These are phyloP conservation scores for Neoascia interrupta DNA, from an alignment of 2,888 invertebrate genomes.

Conservation along the genomic window DNA sequence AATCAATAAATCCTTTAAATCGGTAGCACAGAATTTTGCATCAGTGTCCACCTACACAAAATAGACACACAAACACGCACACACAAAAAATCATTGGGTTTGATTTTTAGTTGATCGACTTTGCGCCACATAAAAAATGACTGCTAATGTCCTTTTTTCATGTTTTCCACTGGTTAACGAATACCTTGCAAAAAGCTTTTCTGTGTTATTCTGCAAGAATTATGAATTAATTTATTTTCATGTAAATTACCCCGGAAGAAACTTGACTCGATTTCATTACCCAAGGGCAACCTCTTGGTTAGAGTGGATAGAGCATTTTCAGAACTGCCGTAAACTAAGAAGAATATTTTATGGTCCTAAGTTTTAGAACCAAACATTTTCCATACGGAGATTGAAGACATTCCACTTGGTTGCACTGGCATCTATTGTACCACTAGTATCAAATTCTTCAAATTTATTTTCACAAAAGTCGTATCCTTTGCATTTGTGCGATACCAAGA, in stretches of 20 bases:
- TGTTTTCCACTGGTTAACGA: constrained; percentile 4
- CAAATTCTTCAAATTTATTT: constrained; percentile 53
- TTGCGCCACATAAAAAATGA: not conserved
- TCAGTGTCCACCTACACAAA: not conserved
- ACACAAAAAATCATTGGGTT: constrained; percentile 13
- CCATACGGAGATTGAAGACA: constrained; percentile 27
- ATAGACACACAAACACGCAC: too few species aligned
- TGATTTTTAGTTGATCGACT: constrained; percentile 34
- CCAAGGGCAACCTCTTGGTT: not conserved
- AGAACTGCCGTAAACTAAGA: constrained; percentile 39
- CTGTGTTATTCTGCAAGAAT: constrained; percentile 37
- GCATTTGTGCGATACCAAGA: constrained; percentile 24
- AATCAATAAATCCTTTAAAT: constrained; percentile 12
- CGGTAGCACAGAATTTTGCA: not conserved
- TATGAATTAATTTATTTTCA: constrained; percentile 53
- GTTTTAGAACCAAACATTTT: constrained; percentile 24
- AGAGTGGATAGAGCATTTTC: constrained; percentile 8
- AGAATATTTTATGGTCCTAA: constrained; percentile 6
- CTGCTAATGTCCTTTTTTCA: not conserved
- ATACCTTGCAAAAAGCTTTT: constrained; percentile 52
- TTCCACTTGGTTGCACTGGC: constrained; percentile 54
- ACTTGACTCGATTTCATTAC: constrained; percentile 29
- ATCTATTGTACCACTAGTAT: constrained; percentile 50
- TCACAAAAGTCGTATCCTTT: constrained; percentile 27
- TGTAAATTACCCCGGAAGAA: constrained; percentile 50